Conservation (phyloP, 1,140 invertebrate genomes). For the Melitaea cinxia region DNA sequence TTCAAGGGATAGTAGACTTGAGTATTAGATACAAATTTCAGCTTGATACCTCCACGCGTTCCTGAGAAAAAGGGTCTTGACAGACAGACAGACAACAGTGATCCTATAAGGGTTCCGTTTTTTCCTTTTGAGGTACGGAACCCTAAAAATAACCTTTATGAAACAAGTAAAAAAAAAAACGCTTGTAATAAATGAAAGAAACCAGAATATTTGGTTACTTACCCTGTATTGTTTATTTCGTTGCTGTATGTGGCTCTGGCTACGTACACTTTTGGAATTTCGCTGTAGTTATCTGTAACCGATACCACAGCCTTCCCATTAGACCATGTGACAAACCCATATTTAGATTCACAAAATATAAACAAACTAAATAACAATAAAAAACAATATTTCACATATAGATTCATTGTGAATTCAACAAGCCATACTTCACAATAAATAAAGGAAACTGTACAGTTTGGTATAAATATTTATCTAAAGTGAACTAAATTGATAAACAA, state of each 20-base stretch:
- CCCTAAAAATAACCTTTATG: no score
- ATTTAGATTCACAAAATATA: constrained; percentile 50
- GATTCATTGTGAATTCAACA: constrained; percentile 10
- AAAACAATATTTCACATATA: constrained; percentile 27
- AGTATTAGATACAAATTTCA: no score
- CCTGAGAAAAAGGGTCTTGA: no score
- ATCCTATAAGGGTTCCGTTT: no score
- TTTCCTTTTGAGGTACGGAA: no score
- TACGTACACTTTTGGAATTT: constrained; percentile 55
- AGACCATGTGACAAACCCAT: constrained; percentile 55
- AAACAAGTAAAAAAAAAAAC: no score
- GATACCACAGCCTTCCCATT: constrained; percentile 38
- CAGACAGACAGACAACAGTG: no score
- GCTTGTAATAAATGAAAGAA: no score
- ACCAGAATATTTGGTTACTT: no score
- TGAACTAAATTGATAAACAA: not conserved
- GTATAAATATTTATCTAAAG: constrained; percentile 10
- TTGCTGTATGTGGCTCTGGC: constrained; percentile 64
- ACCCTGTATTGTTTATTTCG: constrained; percentile 68
- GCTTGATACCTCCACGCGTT: no score
- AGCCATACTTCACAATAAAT: not conserved
- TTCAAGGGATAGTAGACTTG: no score
- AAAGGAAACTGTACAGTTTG: not conserved
- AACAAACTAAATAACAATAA: constrained; percentile 38
- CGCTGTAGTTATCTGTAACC: constrained; percentile 44